phyloP scores from a whole-genome alignment of 2,797 vertebrate genomes.

The Ctenosaura bakeri region DNA sequence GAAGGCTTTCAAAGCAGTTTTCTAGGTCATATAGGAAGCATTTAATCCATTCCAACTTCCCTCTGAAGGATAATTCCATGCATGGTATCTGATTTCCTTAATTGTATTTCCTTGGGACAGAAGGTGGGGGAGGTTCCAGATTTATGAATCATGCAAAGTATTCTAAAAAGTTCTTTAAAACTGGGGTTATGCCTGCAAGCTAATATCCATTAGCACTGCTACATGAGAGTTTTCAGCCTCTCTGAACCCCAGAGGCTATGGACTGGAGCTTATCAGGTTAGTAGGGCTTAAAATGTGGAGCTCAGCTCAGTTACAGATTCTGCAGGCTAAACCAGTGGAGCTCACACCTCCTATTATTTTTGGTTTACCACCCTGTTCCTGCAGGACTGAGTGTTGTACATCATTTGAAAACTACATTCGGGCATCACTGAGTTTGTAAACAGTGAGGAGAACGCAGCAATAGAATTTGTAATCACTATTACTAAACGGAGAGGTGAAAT shows the following conservation, averaged over 20 bases:
- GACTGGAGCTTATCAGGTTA: constrained; percentile 30
- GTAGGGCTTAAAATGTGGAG: constrained; percentile 14
- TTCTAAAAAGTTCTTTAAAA: constrained; percentile 26
- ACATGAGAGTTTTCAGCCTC: background rate
- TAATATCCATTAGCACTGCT: constrained; percentile 13
- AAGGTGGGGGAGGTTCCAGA: background rate
- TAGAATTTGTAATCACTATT: background rate
- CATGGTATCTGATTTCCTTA: constrained; percentile 25
- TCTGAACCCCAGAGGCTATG: background rate
- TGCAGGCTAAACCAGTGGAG: constrained; percentile 12
- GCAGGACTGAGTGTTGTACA: constrained; percentile 7
- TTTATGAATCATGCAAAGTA: constrained; percentile 12
- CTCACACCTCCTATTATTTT: constrained; percentile 22
- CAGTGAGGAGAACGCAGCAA: background rate
- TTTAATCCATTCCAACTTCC: constrained; percentile 18
- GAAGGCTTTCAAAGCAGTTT: constrained; percentile 24
- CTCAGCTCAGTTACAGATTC: constrained; percentile 31
- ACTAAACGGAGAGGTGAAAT: background rate
- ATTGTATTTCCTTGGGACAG: constrained; percentile 12
- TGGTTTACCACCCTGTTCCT: background rate
- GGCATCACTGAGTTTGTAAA: constrained; percentile 21
- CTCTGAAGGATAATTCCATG: constrained; percentile 27
- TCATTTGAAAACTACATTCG: constrained; percentile 19
- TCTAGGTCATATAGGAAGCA: constrained; percentile 19
- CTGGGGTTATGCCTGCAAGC: background rate